phyloP scores from a whole-genome alignment of 2,888 invertebrate genomes.

The Raillietiella orientalis region DNA sequence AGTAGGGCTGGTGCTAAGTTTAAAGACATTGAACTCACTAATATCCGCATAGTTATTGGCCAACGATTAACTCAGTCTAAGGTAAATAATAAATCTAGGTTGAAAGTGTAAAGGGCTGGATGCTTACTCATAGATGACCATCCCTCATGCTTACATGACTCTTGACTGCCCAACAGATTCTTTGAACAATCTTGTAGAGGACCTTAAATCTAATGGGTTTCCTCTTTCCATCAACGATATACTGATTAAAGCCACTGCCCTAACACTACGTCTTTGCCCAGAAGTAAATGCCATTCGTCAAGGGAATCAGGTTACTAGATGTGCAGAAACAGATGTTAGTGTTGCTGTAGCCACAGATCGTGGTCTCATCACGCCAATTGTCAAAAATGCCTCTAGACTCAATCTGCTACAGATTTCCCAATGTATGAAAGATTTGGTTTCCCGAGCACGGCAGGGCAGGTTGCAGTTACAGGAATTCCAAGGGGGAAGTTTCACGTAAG shows the following conservation, averaged over 20 bases:
- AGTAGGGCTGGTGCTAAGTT: conserved; percentile 9
- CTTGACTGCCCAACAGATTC: conserved; percentile 19
- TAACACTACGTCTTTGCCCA: conserved; percentile 20
- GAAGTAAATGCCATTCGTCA: conserved; percentile 16
- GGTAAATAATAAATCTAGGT: conserved; percentile 9
- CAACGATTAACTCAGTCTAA: conserved; percentile 27
- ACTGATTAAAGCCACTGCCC: conserved; percentile 25
- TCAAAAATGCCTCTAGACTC: conserved; percentile 19
- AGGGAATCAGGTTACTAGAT: conserved; percentile 9
- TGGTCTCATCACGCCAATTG: conserved; percentile 28
- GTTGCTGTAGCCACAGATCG: conserved; percentile 28
- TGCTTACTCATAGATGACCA: conserved; percentile 16
- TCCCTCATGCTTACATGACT: conserved; percentile 29
- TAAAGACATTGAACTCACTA: conserved; percentile 21
- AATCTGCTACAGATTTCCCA: conserved; percentile 20
- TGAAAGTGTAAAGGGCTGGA: too few relatives aligned
- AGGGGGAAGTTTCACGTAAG: conserved; percentile 16
- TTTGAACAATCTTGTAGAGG: conserved; percentile 17
- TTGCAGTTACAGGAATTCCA: conserved; percentile 31
- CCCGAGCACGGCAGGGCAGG: conserved; percentile 22
- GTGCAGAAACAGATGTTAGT: conserved; percentile 18
- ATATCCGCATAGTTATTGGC: conserved; percentile 25
- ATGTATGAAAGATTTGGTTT: conserved; percentile 19
- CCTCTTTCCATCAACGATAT: conserved; percentile 30
- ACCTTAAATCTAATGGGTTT: conserved; percentile 18